These are phyloP conservation scores for Coryphaenoides rupestris DNA, from an alignment of 2,113 vertebrate species.

Conservation along the genomic window DNA sequence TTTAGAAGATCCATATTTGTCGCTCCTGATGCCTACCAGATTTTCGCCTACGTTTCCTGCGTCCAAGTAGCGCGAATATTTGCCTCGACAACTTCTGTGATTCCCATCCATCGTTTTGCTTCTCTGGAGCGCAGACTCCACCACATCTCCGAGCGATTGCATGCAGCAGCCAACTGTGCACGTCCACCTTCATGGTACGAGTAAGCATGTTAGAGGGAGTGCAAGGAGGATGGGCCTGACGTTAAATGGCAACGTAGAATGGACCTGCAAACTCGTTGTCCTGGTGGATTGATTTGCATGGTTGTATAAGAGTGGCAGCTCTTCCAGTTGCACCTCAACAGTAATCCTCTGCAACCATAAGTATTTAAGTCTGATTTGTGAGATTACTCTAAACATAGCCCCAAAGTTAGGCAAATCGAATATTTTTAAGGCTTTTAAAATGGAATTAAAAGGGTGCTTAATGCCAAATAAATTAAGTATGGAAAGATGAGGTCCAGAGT, in stretches of 20 bases:
- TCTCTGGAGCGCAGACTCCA: slow-evolving; percentile 42
- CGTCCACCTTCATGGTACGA: background rate
- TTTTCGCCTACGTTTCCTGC: slow-evolving; percentile 60
- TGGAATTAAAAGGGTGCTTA: too few species aligned
- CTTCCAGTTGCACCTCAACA: background rate
- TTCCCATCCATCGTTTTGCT: slow-evolving; percentile 48
- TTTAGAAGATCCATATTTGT: too few species aligned
- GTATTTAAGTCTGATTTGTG: too few species aligned
- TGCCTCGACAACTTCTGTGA: slow-evolving; percentile 43
- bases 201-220: background rate
- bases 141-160: slow-evolving; percentile 49
- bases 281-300: background rate
- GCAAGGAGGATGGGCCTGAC: background rate
- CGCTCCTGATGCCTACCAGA: slow-evolving; percentile 51
- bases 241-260: background rate
- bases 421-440: too few species aligned
- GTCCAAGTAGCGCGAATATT: slow-evolving; percentile 56
- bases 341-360: too few species aligned
- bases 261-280: background rate
- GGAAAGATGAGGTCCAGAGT: too few species aligned
- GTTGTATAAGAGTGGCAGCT: background rate
- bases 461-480: too few species aligned
- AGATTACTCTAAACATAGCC: too few species aligned
- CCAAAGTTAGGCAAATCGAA: too few species aligned
- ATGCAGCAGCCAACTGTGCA: background rate